Evolutionary conservation across 2,888 invertebrate genomes (phyloP), one percentile per base, ranked within the genome.

Genomic region (Lamellibrachia satsuma): DNA sequence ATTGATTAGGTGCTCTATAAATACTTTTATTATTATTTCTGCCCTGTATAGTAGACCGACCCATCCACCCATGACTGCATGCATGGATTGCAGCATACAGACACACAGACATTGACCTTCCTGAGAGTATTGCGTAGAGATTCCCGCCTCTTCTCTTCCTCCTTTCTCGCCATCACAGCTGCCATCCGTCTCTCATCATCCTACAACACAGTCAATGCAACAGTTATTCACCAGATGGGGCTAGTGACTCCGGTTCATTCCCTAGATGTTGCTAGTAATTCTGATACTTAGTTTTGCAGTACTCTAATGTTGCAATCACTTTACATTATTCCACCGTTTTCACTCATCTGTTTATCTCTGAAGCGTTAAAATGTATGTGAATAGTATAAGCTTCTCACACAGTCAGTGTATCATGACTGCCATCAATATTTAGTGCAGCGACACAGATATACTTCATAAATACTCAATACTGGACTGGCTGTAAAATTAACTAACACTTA

Each of bases 151-250:
- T 95, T 96, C 92, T 96, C 96, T 92, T 96, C 96, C 92, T 96
- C 96, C 93, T 96, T 96, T 6, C 95, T 93, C 7, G 95, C 96
- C 95, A 96, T 96, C 8, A 96, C 95, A 39, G 95, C 93, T 1
- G 96, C 96, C 60, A 96, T 95, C 92, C 96, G 94, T 75, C 96
- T 93, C 93, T 96, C 96, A 92, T 96, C 96, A 93, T 96, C 96
- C 96, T 96, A 94, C 51, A 92, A 39, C 11, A 15, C 52, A 60
- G 90, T 39, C 39, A 39, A 39, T 39, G 39, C 39, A 9, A 75
- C 15, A 75, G 75, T 22, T n/a, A 75, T 75, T 75, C 75, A 75
- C 75, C 22, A 75, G 22, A 60, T 60, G 60, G 60, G 15, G 60
- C 60, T 60, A 11, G 60, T 60, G 7, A 9, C 75, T 75, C 2